A percentile compares a stretch with the other conserved stretches of the same genome.
Evolutionary conservation across 2,797 vertebrate species (phyloP).

Genomic region (Triplophysa bombifrons): DNA sequence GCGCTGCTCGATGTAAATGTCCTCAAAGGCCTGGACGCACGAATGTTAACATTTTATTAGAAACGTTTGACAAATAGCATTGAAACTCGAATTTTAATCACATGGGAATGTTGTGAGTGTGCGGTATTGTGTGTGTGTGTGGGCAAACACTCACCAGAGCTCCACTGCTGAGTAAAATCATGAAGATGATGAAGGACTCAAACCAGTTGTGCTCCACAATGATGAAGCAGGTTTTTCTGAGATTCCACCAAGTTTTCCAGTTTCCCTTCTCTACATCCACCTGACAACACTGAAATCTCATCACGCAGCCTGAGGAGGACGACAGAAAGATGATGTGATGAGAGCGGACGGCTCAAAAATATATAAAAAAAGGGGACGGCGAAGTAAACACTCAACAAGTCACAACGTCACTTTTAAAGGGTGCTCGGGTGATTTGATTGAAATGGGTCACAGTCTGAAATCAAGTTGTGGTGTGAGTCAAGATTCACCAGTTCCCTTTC

Average conservation of each 20-base stretch:
- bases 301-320: slow-evolving; percentile 82
- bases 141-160: slow-evolving; percentile 84
- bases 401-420: not conserved
- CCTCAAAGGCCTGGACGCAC: slow-evolving; percentile 89
- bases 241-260: slow-evolving; percentile 93
- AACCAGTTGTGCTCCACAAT: slow-evolving; percentile 99
- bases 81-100: too few species aligned
- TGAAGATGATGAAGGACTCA: slow-evolving; percentile 98
- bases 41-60: not conserved
- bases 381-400: not conserved
- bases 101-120: not conserved
- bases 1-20: slow-evolving; percentile 94
- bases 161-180: slow-evolving; percentile 98
- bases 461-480: not conserved
- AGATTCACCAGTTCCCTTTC: not conserved
- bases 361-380: not conserved
- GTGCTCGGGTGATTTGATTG: not conserved
- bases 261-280: slow-evolving; percentile 84
- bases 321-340: not conserved
- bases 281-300: slow-evolving; percentile 93
- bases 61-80: not conserved
- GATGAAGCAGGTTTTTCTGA: slow-evolving; percentile 95
- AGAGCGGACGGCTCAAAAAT: not conserved
- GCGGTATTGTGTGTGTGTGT: not conserved
- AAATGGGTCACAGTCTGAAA: not conserved